Conservation (phyloP, 2,888 invertebrate species). For the Aromia moschata region DNA sequence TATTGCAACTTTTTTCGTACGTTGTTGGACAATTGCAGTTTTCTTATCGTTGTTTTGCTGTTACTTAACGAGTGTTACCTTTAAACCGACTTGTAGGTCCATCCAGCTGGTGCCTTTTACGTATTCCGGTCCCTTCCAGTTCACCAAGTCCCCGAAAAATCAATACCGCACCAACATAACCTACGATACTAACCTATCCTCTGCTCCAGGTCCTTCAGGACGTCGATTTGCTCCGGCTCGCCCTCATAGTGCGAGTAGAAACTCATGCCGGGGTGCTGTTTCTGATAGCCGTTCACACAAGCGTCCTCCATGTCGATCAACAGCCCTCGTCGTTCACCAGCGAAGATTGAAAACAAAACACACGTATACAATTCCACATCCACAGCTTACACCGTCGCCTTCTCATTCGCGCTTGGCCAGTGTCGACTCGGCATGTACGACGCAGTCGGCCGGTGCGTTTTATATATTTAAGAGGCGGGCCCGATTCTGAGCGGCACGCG, state of each 20-base stretch:
- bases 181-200: slow-evolving; percentile 52
- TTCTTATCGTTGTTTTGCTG: too few relatives aligned
- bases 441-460: too few relatives aligned
- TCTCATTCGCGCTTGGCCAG: slow-evolving; percentile 14
- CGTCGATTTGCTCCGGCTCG: slow-evolving; percentile 40
- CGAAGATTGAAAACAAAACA: slow-evolving; percentile 17
- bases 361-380: slow-evolving; percentile 21
- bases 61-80: too few relatives aligned
- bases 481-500: too few relatives aligned
- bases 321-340: not conserved
- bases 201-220: slow-evolving; percentile 48
- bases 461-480: too few relatives aligned
- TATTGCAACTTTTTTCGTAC: too few relatives aligned
- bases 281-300: slow-evolving; percentile 49
- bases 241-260: slow-evolving; percentile 53
- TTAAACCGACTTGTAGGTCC: too few relatives aligned
- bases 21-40: too few relatives aligned
- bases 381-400: not conserved
- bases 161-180: slow-evolving; percentile 32
- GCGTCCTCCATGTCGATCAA: slow-evolving; percentile 45
- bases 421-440: slow-evolving; percentile 15
- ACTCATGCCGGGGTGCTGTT: slow-evolving; percentile 46
- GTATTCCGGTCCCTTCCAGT: too few relatives aligned
- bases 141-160: too few relatives aligned
- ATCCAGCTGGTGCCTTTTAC: too few relatives aligned